Percentiles rank a stretch among this genome's conserved stretches.
These are phyloP conservation scores for Andrena bicolor DNA, from an alignment of 2,888 invertebrate species.

Conservation along the genomic window DNA sequence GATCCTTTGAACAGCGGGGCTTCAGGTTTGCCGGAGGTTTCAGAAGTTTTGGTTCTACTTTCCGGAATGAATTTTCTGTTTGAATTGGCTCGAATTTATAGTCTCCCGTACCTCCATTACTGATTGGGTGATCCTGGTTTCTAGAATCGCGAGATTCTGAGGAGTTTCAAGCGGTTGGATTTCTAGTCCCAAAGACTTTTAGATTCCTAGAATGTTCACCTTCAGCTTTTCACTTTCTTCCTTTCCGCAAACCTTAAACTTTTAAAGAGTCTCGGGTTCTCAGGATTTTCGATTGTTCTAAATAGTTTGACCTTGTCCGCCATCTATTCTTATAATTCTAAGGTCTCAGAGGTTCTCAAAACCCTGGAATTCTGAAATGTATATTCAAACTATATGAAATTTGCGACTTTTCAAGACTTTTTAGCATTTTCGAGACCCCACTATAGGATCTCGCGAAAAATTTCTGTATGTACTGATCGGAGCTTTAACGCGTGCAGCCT, in stretches of 20 bases:
- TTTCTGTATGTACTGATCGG: not conserved
- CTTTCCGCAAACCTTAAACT: conserved; percentile 1
- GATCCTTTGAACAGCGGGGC: not conserved
- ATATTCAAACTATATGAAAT: not conserved
- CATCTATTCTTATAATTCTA: no score
- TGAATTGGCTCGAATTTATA: no score
- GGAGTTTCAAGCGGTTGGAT: not conserved
- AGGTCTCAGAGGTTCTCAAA: not conserved
- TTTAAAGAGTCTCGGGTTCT: not conserved
- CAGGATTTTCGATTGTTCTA: not conserved
- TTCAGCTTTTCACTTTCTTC: not conserved
- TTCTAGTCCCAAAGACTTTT: not conserved
- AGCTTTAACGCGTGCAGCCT: not conserved
- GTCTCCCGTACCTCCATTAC: no score
- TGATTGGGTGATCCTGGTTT: no score
- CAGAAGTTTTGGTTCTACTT: not conserved
- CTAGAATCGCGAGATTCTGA: no score
- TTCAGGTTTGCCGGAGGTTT: not conserved
- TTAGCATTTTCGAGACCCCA: no score
- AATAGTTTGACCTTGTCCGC: not conserved
- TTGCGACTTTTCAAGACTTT: no score
- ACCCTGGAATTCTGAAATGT: not conserved
- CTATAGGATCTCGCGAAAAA: no score
- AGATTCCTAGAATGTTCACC: not conserved
- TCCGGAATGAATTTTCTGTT: no score